phyloP scores from a whole-genome alignment of 2,888 invertebrate species.

The Vannuccia rotundouncinata region DNA sequence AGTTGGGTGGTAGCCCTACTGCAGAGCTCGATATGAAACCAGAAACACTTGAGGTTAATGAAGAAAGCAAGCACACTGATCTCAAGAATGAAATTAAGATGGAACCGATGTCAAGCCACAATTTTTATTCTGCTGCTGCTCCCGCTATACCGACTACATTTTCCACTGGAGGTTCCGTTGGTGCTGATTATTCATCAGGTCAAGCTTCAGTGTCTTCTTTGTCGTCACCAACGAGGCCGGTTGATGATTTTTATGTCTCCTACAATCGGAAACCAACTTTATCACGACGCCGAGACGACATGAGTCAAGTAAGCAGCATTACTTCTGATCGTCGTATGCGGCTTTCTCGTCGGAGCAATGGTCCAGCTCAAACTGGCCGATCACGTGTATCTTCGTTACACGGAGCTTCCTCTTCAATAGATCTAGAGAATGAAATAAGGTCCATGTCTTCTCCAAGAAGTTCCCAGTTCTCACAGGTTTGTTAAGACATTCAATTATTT shows the following conservation, averaged over 20 bases:
- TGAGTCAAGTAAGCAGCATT: not conserved
- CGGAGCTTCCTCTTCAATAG: not conserved
- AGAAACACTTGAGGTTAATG: not conserved
- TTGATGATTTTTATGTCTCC: not conserved
- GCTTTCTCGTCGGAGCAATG: not conserved
- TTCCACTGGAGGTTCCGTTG: not conserved
- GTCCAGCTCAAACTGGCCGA: not conserved
- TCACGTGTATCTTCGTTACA: not conserved
- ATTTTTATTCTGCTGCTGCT: not conserved
- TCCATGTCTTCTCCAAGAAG: conserved; percentile 3
- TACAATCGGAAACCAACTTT: not conserved
- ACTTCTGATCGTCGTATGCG: not conserved
- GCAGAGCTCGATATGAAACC: not conserved
- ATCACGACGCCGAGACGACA: not conserved
- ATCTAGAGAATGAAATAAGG: not conserved
- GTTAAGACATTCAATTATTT: too few species aligned
- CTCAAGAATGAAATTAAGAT: not conserved
- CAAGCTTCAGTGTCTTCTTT: not conserved
- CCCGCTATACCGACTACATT: not conserved
- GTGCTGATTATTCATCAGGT: not conserved
- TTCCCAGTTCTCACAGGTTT: not conserved
- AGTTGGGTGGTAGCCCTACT: not conserved
- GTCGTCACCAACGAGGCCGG: not conserved
- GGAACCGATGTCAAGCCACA: not conserved
- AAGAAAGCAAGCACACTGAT: too few species aligned